These are phyloP conservation scores for Tragelaphus imberbis DNA, from an alignment of 2,113 vertebrate species.

Conservation along the genomic window DNA sequence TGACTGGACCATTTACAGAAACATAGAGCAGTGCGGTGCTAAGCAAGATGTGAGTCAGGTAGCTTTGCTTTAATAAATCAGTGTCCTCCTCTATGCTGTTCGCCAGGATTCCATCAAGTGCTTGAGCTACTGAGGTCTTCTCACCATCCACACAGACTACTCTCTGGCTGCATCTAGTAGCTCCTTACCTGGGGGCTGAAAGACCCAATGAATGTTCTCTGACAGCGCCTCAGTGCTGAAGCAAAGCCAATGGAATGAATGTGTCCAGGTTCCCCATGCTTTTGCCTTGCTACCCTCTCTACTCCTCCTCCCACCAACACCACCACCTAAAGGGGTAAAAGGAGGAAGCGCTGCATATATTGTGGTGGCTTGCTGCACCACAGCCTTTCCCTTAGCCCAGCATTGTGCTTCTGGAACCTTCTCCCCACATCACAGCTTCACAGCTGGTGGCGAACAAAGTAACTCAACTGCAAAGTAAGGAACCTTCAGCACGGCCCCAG, in stretches of 20 bases:
- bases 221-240: not conserved
- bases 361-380: not conserved
- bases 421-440: not conserved
- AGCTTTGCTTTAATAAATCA: not conserved
- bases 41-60: not conserved
- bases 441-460: not conserved
- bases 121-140: not conserved
- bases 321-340: not conserved
- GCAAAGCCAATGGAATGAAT: not conserved
- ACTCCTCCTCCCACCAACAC: not conserved
- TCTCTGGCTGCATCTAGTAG: not conserved
- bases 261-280: not conserved
- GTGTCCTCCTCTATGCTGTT: not conserved
- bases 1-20: not conserved
- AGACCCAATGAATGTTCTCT: not conserved
- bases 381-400: not conserved
- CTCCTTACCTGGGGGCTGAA: not conserved
- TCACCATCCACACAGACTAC: not conserved
- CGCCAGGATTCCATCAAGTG: not conserved
- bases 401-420: not conserved
- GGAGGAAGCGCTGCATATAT: not conserved
- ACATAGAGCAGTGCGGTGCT: accelerated
- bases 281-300: not conserved
- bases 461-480: not conserved
- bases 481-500: not conserved